Evolutionary conservation across 1,140 invertebrate genomes (phyloP).

Genomic region (Drosophila ficusphila): DNA sequence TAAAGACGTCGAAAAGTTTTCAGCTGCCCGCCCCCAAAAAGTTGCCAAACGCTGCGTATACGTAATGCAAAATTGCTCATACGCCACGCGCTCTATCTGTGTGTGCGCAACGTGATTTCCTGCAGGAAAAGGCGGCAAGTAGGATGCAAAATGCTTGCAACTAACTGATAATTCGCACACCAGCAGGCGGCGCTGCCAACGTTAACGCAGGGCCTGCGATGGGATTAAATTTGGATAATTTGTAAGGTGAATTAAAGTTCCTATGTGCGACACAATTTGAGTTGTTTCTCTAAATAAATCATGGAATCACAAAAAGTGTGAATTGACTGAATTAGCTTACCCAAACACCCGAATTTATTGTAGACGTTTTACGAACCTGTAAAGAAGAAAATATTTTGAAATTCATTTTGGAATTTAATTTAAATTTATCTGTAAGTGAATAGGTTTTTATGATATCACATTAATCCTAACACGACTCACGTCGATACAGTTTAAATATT

Average conservation of each 20-base stretch:
- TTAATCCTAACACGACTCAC: background rate
- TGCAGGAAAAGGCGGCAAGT: constrained; percentile 53
- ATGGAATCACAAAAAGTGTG: no score
- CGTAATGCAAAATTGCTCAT: constrained; percentile 74
- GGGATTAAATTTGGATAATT: constrained; percentile 25
- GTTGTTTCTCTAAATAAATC: no score
- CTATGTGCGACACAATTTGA: no score
- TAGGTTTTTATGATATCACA: no score
- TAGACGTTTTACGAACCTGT: background rate
- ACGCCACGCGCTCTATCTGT: constrained; percentile 57
- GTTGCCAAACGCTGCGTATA: constrained; percentile 63
- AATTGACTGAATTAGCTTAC: no score
- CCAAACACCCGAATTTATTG: no score
- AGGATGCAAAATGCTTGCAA: constrained; percentile 82
- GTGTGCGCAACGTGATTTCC: constrained; percentile 67
- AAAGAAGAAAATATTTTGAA: constrained; percentile 1
- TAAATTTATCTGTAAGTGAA: no score
- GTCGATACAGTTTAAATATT: background rate
- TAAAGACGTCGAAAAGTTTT: constrained; percentile 78
- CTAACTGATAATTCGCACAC: constrained; percentile 73
- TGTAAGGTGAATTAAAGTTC: no score
- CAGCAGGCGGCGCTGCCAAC: background rate
- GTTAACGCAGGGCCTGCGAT: background rate
- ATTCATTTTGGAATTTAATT: no score
- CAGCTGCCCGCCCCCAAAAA: constrained; percentile 45